These are phyloP conservation scores for Pachyramphus minor DNA, from an alignment of 2,113 vertebrate species.

Conservation along the genomic window DNA sequence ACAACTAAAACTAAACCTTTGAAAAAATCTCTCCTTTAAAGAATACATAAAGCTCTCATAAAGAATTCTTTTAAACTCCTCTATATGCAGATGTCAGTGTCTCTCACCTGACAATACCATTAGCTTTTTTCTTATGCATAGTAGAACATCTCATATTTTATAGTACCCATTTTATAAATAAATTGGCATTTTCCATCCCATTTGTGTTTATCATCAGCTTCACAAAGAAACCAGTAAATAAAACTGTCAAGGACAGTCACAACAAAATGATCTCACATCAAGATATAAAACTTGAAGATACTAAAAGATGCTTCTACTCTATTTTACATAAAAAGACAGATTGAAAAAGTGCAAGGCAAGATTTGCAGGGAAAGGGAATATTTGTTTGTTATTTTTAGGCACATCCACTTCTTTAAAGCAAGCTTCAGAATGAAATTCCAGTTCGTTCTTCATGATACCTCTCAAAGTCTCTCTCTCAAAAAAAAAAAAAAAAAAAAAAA, in stretches of 20 bases:
- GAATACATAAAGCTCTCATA: slow-evolving; percentile 74
- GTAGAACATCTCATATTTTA: slow-evolving; percentile 69
- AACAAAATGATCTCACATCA: slow-evolving; percentile 78
- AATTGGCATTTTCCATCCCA: slow-evolving; percentile 70
- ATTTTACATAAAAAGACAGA: slow-evolving; percentile 82
- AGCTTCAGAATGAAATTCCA: slow-evolving; percentile 81
- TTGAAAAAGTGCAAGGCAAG: slow-evolving; percentile 88
- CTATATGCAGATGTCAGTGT: slow-evolving; percentile 45
- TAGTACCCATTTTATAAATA: slow-evolving; percentile 82
- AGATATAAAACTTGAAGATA: slow-evolving; percentile 79
- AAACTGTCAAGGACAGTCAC: slow-evolving; percentile 82
- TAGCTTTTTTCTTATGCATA: slow-evolving; percentile 71
- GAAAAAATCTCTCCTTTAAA: slow-evolving; percentile 68
- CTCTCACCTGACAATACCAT: slow-evolving; percentile 59
- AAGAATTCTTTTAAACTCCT: slow-evolving; percentile 64
- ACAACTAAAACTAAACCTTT: slow-evolving; percentile 70
- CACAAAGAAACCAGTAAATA: slow-evolving; percentile 85
- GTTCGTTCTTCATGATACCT: slow-evolving; percentile 81
- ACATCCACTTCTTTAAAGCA: slow-evolving; percentile 83
- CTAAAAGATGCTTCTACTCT: slow-evolving; percentile 73
- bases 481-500: neutral
- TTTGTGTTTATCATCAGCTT: slow-evolving; percentile 78
- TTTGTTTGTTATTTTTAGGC: slow-evolving; percentile 72
- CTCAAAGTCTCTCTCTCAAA: slow-evolving; percentile 68
- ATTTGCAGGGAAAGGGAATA: slow-evolving; percentile 70